Percentiles rank a stretch among this genome's conserved stretches.
Evolutionary conservation across 2,113 vertebrate species (phyloP).

Genomic region (Pollimyrus isidori): DNA sequence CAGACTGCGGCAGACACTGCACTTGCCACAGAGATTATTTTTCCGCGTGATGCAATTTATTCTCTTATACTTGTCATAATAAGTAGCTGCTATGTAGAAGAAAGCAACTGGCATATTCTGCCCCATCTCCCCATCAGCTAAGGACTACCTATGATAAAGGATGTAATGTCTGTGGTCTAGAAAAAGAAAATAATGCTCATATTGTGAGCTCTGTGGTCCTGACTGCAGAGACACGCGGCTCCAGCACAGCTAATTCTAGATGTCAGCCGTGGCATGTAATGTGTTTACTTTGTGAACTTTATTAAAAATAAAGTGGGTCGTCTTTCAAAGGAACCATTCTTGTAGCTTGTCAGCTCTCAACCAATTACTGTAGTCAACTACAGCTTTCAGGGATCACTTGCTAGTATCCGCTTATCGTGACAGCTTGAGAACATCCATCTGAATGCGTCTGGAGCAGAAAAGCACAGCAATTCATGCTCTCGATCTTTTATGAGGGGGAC

Average conservation of each 20-base stretch:
- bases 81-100: constrained; percentile 1
- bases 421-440: constrained; percentile 2
- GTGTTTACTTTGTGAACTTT: constrained; percentile 9
- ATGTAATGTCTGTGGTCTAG: not conserved
- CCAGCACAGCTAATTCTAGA: not conserved
- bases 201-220: not conserved
- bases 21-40: constrained; percentile 7
- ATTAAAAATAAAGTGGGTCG: constrained; percentile 8
- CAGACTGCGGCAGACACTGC: not conserved
- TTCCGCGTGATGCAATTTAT: not conserved
- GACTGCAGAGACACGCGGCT: not conserved
- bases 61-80: not conserved
- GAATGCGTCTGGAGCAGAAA: not conserved
- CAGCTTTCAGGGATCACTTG: constrained; percentile 2
- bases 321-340: constrained; percentile 15
- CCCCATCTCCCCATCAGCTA: not conserved
- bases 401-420: constrained; percentile 9
- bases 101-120: not conserved
- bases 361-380: constrained; percentile 12
- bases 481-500: not conserved
- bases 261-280: not conserved
- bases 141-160: not conserved
- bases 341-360: constrained; percentile 11
- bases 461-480: not conserved
- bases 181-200: not conserved